phyloP scores from a whole-genome alignment of 2,113 vertebrate genomes.

The Peromyscus polionotus region DNA sequence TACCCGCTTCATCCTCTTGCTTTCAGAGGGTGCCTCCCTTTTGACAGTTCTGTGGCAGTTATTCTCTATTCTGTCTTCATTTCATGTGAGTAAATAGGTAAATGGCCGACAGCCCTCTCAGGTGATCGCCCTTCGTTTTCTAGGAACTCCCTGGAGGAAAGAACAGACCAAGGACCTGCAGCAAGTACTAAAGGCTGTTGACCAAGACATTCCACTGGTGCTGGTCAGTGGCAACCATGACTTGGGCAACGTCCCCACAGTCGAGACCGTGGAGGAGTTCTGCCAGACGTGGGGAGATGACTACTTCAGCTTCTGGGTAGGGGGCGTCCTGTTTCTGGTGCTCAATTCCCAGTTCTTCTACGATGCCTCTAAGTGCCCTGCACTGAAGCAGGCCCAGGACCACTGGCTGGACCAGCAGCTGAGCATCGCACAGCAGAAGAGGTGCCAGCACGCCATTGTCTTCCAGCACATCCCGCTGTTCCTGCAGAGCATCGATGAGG shows the following conservation, averaged over 20 bases:
- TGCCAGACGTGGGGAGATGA: conserved; percentile 95
- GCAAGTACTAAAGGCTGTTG: conserved; percentile 86
- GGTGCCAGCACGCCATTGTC: conserved; percentile 91
- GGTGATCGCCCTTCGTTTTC: conserved; percentile 4
- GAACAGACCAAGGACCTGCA: conserved; percentile 94
- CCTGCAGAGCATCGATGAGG: conserved; percentile 90
- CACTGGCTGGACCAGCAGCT: conserved; percentile 94
- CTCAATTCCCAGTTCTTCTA: conserved; percentile 96
- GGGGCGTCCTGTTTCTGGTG: conserved; percentile 95
- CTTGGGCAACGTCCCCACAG: conserved; percentile 94
- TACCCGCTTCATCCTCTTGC: background rate
- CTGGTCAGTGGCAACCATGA: conserved; percentile 98
- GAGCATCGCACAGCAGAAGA: conserved; percentile 77
- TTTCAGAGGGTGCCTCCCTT: background rate
- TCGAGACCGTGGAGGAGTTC: conserved; percentile 89
- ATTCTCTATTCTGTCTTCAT: background rate
- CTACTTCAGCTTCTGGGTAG: conserved; percentile 98
- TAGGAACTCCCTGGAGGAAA: conserved; percentile 91
- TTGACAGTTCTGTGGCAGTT: no score
- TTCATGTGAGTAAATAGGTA: background rate
- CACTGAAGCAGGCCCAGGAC: conserved; percentile 92
- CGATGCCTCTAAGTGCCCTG: conserved; percentile 91
- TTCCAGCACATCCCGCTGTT: conserved; percentile 99
- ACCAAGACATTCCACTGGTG: conserved; percentile 92
- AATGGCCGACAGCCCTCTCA: background rate